These are phyloP conservation scores for Ectobius pallidus DNA, from an alignment of 2,888 invertebrate genomes.

Conservation along the genomic window DNA sequence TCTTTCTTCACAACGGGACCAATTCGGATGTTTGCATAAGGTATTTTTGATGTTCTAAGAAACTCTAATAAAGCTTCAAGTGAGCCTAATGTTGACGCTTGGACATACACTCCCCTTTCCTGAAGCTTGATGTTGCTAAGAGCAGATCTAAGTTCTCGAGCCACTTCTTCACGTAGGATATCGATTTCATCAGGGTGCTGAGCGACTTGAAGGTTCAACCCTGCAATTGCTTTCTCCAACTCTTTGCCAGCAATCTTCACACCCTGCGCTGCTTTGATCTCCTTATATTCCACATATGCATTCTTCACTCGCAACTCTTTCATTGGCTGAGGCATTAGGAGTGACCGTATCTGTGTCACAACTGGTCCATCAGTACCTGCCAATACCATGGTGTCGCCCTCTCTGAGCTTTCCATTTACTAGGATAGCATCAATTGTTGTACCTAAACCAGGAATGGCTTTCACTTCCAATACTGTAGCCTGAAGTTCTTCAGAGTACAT, in stretches of 20 bases:
- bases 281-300: slow-evolving; percentile 92
- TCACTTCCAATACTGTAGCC: slow-evolving; percentile 70
- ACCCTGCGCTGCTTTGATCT: slow-evolving; percentile 95
- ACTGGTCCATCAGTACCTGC: slow-evolving; percentile 99
- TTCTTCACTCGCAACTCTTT: slow-evolving; percentile 97
- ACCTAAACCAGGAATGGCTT: slow-evolving; percentile 94
- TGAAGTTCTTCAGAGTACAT: slow-evolving; percentile 90
- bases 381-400: slow-evolving; percentile 92
- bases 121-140: slow-evolving; percentile 90
- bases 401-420: slow-evolving; percentile 92
- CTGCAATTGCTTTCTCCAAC: slow-evolving; percentile 95
- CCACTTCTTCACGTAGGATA: slow-evolving; percentile 83
- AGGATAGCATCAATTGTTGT: slow-evolving; percentile 99
- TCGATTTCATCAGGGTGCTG: slow-evolving; percentile 94
- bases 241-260: slow-evolving; percentile 99
- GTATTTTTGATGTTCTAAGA: slow-evolving; percentile 88
- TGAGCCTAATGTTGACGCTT: slow-evolving; percentile 98
- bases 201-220: slow-evolving; percentile 90
- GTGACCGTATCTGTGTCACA: slow-evolving; percentile 93
- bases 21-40: slow-evolving; percentile 97
- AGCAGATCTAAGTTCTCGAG: slow-evolving; percentile 85
- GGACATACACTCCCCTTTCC: slow-evolving; percentile 97
- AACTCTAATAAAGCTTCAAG: slow-evolving; percentile 96
- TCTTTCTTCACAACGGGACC: slow-evolving; percentile 99
- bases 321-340: slow-evolving; percentile 98